These are phyloP conservation scores for Montipora capitata DNA, from an alignment of 92 coral and sea anemone species.

Conservation along the genomic window DNA sequence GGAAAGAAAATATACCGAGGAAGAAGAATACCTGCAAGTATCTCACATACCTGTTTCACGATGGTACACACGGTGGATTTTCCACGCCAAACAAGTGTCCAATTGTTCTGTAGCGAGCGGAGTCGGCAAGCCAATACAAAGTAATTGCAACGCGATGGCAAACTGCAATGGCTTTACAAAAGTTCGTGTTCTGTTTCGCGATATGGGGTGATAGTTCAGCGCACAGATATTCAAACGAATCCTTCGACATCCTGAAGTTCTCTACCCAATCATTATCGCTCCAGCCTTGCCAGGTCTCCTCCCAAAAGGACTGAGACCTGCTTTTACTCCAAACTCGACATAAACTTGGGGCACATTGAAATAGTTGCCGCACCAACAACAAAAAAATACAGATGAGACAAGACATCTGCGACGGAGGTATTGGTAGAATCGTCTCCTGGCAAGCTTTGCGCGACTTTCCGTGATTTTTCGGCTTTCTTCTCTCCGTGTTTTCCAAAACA, in stretches of 20 bases:
- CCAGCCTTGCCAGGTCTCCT: constrained; percentile 40
- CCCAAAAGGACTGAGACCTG: constrained; percentile 14
- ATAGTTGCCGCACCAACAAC: constrained; percentile 25
- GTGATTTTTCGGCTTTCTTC: constrained; percentile 26
- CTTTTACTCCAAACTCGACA: constrained; percentile 15
- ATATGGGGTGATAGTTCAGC: constrained; percentile 46
- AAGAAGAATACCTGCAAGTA: constrained; percentile 33
- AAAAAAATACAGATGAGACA: constrained; percentile 20
- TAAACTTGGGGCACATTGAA: constrained; percentile 24
- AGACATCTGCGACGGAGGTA: not conserved
- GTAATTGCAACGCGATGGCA: constrained; percentile 61
- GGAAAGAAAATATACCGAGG: constrained; percentile 35
- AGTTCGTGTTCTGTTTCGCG: constrained; percentile 44
- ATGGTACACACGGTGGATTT: constrained; percentile 63
- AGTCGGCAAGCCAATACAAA: constrained; percentile 57
- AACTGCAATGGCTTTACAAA: constrained; percentile 49
- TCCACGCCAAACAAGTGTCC: constrained; percentile 60
- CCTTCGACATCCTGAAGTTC: constrained; percentile 47
- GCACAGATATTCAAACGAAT: constrained; percentile 44
- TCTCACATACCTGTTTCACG: constrained; percentile 40
- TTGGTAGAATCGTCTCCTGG: constrained; percentile 35
- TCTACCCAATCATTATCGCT: constrained; percentile 37
- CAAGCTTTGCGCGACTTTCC: constrained; percentile 29
- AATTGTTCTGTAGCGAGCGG: no score
- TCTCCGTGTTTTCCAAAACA: constrained; percentile 14